Percentiles rank a stretch among this genome's conserved stretches.
phyloP scores from a whole-genome alignment of 2,113 vertebrate genomes.

The Protobothrops mucrosquamatus region DNA sequence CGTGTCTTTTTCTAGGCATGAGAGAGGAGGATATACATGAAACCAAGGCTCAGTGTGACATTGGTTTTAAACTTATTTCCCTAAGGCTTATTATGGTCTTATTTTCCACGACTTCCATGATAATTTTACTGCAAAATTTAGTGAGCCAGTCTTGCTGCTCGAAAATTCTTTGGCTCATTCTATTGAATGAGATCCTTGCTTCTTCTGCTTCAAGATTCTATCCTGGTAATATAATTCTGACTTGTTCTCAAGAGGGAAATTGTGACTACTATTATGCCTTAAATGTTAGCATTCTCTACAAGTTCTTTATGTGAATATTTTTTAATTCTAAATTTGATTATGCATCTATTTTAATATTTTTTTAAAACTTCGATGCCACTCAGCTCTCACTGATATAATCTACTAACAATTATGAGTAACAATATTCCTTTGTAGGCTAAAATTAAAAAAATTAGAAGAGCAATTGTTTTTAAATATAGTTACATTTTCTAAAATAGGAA shows the following conservation, averaged over 20 bases:
- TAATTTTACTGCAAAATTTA: not conserved
- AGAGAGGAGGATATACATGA: not conserved
- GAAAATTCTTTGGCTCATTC: not conserved
- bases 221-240: not conserved
- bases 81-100: not conserved
- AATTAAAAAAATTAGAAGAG: not conserved
- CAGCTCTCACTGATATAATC: not conserved
- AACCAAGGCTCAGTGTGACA: not conserved
- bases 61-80: not conserved
- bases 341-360: conserved; percentile 14
- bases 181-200: not conserved
- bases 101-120: not conserved
- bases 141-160: not conserved
- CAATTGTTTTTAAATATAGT: not conserved
- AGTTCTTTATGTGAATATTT: not conserved
- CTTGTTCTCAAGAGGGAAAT: not conserved
- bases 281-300: not conserved
- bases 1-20: not conserved
- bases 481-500: not conserved
- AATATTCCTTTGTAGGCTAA: not conserved
- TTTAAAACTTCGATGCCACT: not conserved
- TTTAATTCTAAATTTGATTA: conserved; percentile 23
- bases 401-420: not conserved
- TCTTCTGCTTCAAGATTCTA: not conserved
- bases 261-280: not conserved